phyloP scores from a whole-genome alignment of 2,888 invertebrate genomes.

The Drosophila mettleri region DNA sequence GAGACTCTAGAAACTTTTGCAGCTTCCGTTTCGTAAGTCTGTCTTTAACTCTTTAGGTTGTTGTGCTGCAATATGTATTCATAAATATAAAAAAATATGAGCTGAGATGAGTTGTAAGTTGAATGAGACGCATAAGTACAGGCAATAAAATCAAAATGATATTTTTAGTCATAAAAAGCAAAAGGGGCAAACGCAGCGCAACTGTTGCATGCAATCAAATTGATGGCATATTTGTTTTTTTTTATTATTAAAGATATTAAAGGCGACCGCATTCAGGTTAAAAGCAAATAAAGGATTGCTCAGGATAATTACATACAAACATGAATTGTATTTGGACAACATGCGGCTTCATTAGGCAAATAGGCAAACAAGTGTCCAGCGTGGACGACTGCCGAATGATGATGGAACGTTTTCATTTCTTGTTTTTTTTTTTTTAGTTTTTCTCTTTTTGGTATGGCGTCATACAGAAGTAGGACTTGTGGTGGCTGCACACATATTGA shows the following conservation, averaged over 20 bases:
- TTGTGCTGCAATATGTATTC: conserved; percentile 7
- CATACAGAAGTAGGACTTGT: conserved; percentile 19
- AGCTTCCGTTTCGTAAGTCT: neutral
- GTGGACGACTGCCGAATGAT: conserved; percentile 14
- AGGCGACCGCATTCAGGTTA: conserved; percentile 10
- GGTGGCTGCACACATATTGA: conserved; percentile 30
- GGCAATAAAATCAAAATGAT: conserved; percentile 52
- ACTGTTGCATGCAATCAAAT: conserved; percentile 55
- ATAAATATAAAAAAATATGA: too few relatives aligned
- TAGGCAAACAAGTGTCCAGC: conserved; percentile 53
- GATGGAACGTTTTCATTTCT: conserved; percentile 36
- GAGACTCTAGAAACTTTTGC: neutral
- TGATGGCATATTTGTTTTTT: conserved; percentile 21
- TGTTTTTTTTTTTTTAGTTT: neutral
- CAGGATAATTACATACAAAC: conserved; percentile 54
- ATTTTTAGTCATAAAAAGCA: conserved; percentile 13
- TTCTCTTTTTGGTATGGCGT: conserved; percentile 44
- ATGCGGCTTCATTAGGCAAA: conserved; percentile 47
- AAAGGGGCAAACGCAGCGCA: conserved; percentile 16
- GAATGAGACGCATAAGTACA: conserved; percentile 8
- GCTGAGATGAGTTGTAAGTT: conserved; percentile 9
- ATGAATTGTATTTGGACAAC: conserved; percentile 34
- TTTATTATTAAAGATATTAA: conserved; percentile 27
- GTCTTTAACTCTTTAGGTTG: neutral
- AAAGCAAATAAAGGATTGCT: conserved; percentile 29